Evolutionary conservation across 92 coral and sea anemone genomes (phyloP).

Genomic region (Porites evermanni): DNA sequence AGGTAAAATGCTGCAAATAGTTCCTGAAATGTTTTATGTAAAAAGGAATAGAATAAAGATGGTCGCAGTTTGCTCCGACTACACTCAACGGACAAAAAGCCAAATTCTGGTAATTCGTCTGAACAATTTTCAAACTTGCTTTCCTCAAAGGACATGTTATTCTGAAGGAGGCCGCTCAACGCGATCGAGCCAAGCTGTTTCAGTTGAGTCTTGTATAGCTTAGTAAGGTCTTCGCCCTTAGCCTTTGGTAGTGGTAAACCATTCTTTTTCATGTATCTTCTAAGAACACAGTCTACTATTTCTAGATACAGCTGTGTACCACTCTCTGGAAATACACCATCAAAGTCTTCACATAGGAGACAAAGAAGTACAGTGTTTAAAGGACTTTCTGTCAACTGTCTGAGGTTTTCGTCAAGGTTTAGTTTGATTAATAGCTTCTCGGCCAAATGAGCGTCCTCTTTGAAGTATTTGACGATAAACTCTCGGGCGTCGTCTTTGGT

Average conservation of each 20-base stretch:
- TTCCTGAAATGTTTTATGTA: neutral
- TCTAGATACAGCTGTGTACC: no score
- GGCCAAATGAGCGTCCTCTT: neutral
- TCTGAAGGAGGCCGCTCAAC: slow-evolving; percentile 9
- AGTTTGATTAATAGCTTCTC: neutral
- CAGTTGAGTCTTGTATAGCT: slow-evolving; percentile 3
- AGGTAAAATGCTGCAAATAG: slow-evolving; percentile 34
- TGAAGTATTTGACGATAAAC: slow-evolving; percentile 10
- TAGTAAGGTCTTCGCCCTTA: neutral
- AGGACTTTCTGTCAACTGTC: no score
- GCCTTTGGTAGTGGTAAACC: neutral
- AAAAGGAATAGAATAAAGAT: slow-evolving; percentile 21
- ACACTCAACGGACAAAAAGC: no score
- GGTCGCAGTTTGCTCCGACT: slow-evolving; percentile 23
- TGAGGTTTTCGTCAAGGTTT: neutral
- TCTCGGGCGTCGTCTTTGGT: no score
- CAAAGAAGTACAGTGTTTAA: no score
- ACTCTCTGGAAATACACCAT: no score
- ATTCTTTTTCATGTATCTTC: slow-evolving; percentile 3
- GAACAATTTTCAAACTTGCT: neutral
- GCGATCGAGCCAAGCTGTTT: no score
- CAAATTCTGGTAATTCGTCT: no score
- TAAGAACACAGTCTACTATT: no score
- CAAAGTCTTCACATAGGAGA: no score
- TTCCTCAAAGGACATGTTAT: slow-evolving; percentile 12